Evolutionary conservation across 2,888 invertebrate species (phyloP).

Genomic region (Crocallis elinguaria): DNA sequence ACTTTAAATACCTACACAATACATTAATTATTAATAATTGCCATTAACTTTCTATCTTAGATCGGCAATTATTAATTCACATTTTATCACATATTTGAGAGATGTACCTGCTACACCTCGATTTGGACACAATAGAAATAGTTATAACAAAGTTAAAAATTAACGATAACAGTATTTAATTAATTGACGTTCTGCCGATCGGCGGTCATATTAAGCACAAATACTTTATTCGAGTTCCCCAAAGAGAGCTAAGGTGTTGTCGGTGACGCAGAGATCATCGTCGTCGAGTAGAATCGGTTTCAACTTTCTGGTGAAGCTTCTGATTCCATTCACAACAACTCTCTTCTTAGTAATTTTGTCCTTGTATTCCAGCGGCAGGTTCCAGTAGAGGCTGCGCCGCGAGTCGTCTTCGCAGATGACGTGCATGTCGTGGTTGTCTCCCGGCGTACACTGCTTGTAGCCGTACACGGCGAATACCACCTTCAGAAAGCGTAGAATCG

Average conservation of each 20-base stretch:
- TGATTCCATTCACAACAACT: neutral
- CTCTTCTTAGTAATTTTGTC: neutral
- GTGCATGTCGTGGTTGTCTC: constrained; percentile 8
- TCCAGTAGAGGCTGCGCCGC: neutral
- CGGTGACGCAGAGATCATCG: neutral
- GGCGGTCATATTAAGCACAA: neutral
- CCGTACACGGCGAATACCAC: constrained; percentile 7
- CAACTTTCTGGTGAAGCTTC: neutral
- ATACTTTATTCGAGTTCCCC: neutral
- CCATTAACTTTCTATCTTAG: too few species aligned
- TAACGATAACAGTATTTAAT: too few species aligned
- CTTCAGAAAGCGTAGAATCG: neutral
- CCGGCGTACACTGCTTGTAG: neutral
- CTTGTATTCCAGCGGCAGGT: neutral
- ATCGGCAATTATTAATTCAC: too few species aligned
- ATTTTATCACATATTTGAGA: too few species aligned
- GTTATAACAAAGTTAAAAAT: too few species aligned
- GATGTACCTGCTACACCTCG: too few species aligned
- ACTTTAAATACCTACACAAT: too few species aligned
- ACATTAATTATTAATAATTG: too few species aligned
- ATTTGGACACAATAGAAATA: too few species aligned
- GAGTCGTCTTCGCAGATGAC: constrained; percentile 10
- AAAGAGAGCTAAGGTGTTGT: constrained; percentile 1
- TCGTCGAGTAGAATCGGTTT: constrained; percentile 3
- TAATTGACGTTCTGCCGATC: too few species aligned